A percentile compares a stretch with the other conserved stretches of the same genome.
These are phyloP conservation scores for Littorina saxatilis DNA, from an alignment of 1,140 invertebrate species.

Conservation along the genomic window DNA sequence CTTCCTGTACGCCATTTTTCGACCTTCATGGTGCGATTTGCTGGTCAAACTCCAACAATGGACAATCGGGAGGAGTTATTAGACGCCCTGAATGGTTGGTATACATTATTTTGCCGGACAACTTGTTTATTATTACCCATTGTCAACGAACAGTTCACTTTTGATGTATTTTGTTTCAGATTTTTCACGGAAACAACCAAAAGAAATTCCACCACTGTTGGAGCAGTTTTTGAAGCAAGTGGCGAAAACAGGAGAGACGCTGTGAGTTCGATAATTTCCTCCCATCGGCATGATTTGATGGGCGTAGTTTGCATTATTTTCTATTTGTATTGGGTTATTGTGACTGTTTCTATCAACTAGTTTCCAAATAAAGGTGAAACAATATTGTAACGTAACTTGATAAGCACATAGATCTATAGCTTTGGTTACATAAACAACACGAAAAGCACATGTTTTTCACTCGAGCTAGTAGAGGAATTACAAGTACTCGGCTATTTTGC, in stretches of 20 bases:
- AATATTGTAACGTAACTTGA: too few relatives aligned
- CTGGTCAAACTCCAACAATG: conserved; percentile 58
- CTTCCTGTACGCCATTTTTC: conserved; percentile 60
- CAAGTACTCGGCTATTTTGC: too few relatives aligned
- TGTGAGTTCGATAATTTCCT: too few relatives aligned
- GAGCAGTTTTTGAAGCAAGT: conserved; percentile 94
- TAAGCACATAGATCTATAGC: too few relatives aligned
- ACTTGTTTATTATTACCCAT: conserved; percentile 3
- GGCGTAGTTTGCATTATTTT: too few relatives aligned
- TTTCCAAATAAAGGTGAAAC: too few relatives aligned
- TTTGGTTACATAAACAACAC: too few relatives aligned
- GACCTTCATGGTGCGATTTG: conserved; percentile 53
- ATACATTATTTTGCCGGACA: background rate
- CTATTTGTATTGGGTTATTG: too few relatives aligned
- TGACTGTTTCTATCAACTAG: too few relatives aligned
- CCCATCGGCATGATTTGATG: too few relatives aligned
- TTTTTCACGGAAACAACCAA: conserved; percentile 88
- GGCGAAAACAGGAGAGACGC: conserved; percentile 94
- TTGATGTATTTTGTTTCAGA: conserved; percentile 76
- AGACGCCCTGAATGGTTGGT: conserved; percentile 67
- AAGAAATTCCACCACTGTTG: conserved; percentile 88
- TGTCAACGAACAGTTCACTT: background rate
- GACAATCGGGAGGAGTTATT: conserved; percentile 71
- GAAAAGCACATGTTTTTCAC: too few relatives aligned
- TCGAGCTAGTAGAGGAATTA: too few relatives aligned